Percentiles rank a stretch among this genome's conserved stretches.
Conservation (phyloP, 2,888 invertebrate species). For the Ichneumoninae sp. region DNA sequence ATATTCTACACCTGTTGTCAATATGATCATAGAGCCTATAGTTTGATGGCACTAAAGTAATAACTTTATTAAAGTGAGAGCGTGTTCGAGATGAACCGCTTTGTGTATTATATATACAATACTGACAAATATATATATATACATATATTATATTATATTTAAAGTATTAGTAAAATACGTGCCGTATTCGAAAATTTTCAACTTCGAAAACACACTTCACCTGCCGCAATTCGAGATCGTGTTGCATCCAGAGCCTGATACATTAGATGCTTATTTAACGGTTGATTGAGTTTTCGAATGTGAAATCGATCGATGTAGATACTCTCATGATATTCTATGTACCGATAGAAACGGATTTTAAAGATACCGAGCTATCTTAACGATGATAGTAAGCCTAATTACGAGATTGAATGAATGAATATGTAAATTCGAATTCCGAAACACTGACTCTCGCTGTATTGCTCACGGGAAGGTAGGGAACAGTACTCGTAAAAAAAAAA, state of each 20-base stretch:
- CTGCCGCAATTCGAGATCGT: constrained; percentile 42
- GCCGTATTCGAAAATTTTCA: constrained; percentile 60
- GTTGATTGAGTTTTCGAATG: constrained; percentile 41
- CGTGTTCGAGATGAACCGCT: constrained; percentile 73
- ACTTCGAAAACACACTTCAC: constrained; percentile 54
- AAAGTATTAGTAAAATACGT: constrained; percentile 54
- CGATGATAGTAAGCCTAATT: constrained; percentile 11
- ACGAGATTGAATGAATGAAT: constrained; percentile 39
- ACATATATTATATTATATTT: constrained; percentile 63
- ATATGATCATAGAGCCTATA: constrained; percentile 81
- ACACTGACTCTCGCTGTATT: constrained; percentile 11
- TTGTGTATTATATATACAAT: constrained; percentile 74
- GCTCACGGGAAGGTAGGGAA: constrained; percentile 20
- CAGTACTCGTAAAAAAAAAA: constrained; percentile 15
- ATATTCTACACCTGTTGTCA: constrained; percentile 81
- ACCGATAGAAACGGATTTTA: constrained; percentile 12
- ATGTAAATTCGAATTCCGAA: constrained; percentile 25
- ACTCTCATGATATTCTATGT: constrained; percentile 14
- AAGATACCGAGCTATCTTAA: constrained; percentile 13
- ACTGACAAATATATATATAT: constrained; percentile 33
- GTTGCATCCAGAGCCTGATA: constrained; percentile 53
- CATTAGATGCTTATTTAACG: constrained; percentile 44
- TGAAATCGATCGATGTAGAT: not conserved
- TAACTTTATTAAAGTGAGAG: constrained; percentile 78
- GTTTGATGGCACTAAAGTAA: constrained; percentile 75